phyloP scores from a whole-genome alignment of 1,140 invertebrate genomes.

The Bradynema listronoti region DNA sequence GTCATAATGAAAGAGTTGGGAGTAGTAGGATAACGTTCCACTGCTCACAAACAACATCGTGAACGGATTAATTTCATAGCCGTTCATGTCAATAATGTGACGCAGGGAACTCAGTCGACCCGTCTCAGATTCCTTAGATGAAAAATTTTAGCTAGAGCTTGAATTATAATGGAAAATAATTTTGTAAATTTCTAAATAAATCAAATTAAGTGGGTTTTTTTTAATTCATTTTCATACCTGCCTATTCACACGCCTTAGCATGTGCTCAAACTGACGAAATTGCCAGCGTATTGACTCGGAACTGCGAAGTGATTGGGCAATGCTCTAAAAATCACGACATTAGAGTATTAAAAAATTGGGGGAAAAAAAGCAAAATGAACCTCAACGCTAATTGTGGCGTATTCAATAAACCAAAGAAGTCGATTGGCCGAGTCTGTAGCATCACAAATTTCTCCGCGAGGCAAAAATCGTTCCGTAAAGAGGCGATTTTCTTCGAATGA shows the following conservation, averaged over 20 bases:
- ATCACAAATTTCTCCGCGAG: constrained; percentile 44
- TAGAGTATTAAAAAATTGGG: constrained; percentile 8
- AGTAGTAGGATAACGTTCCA: constrained; percentile 55
- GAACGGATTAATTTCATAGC: constrained; percentile 58
- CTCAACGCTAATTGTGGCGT: constrained; percentile 53
- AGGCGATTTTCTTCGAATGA: constrained; percentile 55
- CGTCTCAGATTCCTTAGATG: constrained; percentile 43
- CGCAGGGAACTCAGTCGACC: constrained; percentile 47
- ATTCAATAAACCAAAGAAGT: constrained; percentile 56
- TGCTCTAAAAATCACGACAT: constrained; percentile 34
- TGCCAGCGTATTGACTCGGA: constrained; percentile 53
- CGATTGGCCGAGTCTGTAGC: constrained; percentile 48
- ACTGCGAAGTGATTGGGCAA: constrained; percentile 47
- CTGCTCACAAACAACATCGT: constrained; percentile 56
- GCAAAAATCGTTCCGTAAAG: constrained; percentile 46
- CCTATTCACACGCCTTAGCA: constrained; percentile 52
- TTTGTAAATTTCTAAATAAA: background rate
- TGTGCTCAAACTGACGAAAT: constrained; percentile 58
- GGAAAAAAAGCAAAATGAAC: constrained; percentile 28
- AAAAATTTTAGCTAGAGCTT: background rate
- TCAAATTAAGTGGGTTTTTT: background rate
- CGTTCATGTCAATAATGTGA: constrained; percentile 55
- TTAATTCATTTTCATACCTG: constrained; percentile 33
- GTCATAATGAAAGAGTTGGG: constrained; percentile 56
- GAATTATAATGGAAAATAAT: background rate